phyloP scores from a whole-genome alignment of 2,888 invertebrate genomes.

The Dysmachus trigonus region DNA sequence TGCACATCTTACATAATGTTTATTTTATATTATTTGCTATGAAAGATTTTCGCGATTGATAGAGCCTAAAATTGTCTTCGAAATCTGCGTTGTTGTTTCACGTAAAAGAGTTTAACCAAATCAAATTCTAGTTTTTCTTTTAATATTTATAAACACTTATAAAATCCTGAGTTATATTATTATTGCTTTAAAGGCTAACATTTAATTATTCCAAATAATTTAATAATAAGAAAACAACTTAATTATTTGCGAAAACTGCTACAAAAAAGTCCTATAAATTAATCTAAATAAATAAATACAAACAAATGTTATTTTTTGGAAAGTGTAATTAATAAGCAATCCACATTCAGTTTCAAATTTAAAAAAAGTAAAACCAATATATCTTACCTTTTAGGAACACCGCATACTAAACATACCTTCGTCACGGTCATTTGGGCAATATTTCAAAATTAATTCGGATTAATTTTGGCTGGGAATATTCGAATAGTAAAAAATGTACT shows the following conservation, averaged over 20 bases:
- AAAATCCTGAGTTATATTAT: too few species aligned
- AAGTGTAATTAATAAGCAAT: background rate
- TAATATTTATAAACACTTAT: too few species aligned
- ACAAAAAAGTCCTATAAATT: too few species aligned
- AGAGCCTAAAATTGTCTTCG: background rate
- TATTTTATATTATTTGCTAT: background rate
- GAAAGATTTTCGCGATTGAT: background rate
- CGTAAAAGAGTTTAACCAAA: too few species aligned
- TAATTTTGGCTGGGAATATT: background rate
- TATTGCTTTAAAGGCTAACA: too few species aligned
- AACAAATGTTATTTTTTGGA: background rate
- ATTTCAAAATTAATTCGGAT: background rate
- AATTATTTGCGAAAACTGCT: too few species aligned
- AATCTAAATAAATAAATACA: too few species aligned
- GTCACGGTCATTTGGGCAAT: background rate
- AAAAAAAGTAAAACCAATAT: too few species aligned
- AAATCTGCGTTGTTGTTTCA: too few species aligned
- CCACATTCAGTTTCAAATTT: background rate
- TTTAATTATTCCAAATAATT: too few species aligned
- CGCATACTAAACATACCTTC: background rate
- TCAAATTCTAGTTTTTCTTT: too few species aligned
- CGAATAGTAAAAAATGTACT: background rate
- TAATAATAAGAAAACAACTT: too few species aligned
- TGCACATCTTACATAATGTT: background rate
- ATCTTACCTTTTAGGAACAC: background rate